Conservation (phyloP, 1,140 invertebrate genomes). For the Uloborus diversus region DNA sequence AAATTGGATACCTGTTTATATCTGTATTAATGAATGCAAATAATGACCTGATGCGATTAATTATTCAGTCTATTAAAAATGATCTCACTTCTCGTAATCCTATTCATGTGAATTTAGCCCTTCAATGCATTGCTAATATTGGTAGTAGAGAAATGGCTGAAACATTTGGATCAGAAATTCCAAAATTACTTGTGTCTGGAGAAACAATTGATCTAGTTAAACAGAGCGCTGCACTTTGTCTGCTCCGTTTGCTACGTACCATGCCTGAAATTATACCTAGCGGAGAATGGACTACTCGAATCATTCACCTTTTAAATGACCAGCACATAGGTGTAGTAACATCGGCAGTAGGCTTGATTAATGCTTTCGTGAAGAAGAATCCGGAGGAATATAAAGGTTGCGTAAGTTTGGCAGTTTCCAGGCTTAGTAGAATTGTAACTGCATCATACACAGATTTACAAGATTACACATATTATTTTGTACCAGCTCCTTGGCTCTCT, state of each 20-base stretch:
- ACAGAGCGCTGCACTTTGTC: slow-evolving; percentile 96
- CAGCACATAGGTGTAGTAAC: slow-evolving; percentile 81
- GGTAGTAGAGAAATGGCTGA: slow-evolving; percentile 99
- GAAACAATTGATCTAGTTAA: slow-evolving; percentile 99
- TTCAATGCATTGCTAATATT: slow-evolving; percentile 99
- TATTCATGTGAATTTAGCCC: slow-evolving; percentile 97
- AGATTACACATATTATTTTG: slow-evolving; percentile 99
- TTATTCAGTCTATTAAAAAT: slow-evolving; percentile 99
- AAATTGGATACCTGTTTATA: slow-evolving; percentile 77
- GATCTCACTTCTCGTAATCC: slow-evolving; percentile 96
- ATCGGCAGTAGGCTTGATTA: slow-evolving; percentile 81
- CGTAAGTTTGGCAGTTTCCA: slow-evolving; percentile 93
- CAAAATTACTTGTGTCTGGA: slow-evolving; percentile 95
- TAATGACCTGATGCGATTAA: slow-evolving; percentile 98
- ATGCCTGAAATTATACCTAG: slow-evolving; percentile 92
- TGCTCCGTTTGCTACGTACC: slow-evolving; percentile 91
- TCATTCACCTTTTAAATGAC: slow-evolving; percentile 98
- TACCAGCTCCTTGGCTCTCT: slow-evolving; percentile 99
- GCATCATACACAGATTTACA: slow-evolving; percentile 97
- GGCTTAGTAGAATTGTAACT: slow-evolving; percentile 84
- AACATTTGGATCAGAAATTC: slow-evolving; percentile 96
- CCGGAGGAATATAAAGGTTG: slow-evolving; percentile 99
- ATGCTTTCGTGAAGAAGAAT: slow-evolving; percentile 96
- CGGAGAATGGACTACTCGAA: slow-evolving; percentile 97
- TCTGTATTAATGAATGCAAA: slow-evolving; percentile 96